Evolutionary conservation across 2,888 invertebrate species (phyloP).

Genomic region (Corbicula japonica): DNA sequence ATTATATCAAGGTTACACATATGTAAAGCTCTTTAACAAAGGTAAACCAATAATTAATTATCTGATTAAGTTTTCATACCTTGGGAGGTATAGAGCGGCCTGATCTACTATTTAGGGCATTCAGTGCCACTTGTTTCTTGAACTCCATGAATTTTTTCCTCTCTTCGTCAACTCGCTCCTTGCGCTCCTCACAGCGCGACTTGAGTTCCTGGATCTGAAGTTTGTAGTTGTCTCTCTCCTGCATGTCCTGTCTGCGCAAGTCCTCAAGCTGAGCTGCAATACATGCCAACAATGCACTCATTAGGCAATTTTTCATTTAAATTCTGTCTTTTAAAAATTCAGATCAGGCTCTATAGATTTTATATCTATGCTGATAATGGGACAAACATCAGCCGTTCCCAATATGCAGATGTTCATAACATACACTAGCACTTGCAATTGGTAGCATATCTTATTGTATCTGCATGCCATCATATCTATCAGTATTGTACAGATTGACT

Average conservation of each 20-base stretch:
- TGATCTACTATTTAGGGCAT: conserved; percentile 84
- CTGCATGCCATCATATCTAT: too few species aligned
- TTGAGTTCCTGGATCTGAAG: conserved; percentile 83
- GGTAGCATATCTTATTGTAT: too few species aligned
- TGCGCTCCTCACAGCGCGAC: conserved; percentile 82
- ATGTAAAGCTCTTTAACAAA: too few species aligned
- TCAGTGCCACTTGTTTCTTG: conserved; percentile 84
- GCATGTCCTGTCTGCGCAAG: conserved; percentile 79
- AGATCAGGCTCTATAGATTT: too few species aligned
- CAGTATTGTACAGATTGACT: too few species aligned
- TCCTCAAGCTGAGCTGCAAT: conserved; percentile 85
- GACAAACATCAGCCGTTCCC: too few species aligned
- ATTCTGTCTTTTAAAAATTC: too few species aligned
- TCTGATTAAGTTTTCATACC: conserved; percentile 59
- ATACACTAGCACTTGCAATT: too few species aligned
- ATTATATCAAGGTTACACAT: too few species aligned
- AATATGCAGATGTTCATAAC: background rate
- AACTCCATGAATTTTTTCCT: conserved; percentile 83
- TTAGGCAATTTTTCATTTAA: too few species aligned
- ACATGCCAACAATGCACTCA: background rate
- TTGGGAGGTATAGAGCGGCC: conserved; percentile 85
- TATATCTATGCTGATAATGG: too few species aligned
- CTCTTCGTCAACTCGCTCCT: conserved; percentile 84
- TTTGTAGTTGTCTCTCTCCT: conserved; percentile 79
- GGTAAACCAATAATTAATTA: too few species aligned